Base-by-base conservation (phyloP, 2,888 invertebrate species). In the Tenthredo livida region DNA sequence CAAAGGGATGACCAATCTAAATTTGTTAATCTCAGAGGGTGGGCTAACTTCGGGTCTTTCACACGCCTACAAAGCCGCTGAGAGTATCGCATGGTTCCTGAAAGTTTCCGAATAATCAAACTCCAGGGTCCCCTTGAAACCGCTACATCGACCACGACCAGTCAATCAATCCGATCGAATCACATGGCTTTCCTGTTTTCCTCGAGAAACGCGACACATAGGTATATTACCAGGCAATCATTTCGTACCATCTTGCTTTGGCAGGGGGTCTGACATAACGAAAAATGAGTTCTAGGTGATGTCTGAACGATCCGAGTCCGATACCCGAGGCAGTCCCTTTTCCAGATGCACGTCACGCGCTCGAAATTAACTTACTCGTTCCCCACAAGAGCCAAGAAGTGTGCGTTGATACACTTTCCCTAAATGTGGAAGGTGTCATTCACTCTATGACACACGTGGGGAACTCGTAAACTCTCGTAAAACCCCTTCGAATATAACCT, bases 61-160 rank as follows among this genome's bases (percentile, higher is more conserved):
- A 17, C 61, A 25, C 47, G 47, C 43, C 17, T 29, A 15, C 54
- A 77, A 54, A 77, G 43, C 73, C 43, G 21, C 43, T n/a, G 43
- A 73, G 73, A 54, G 47, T 33, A 54, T 77, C 77, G 50, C 33
- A 25, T 43, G 37, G 7, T 37, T 17, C 15, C 80, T 40, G 21
- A 67, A 83, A 83, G n/a, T 83, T 83, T 70, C 17, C 83, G 83
- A 47, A 83, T 83, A 67, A 83, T 83, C 67, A 67, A 67, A 43
- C 67, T 67, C 83, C 47, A 33, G 25, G 43, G 47, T 67, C 67
- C 67, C 67, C 50, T 29, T n/a, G 47, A 83, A 83, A 83, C 67
- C 67, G 83, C 83, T 61, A 67, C 25, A 29, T 47, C 83, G 67
- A 21, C 67, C 47, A 47, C 67, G 25, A 9, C 17, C 67, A 67